A percentile compares a stretch with the other conserved stretches of the same genome.
phyloP scores from a whole-genome alignment of 2,113 vertebrate species.

The Butastur rufipennis region DNA sequence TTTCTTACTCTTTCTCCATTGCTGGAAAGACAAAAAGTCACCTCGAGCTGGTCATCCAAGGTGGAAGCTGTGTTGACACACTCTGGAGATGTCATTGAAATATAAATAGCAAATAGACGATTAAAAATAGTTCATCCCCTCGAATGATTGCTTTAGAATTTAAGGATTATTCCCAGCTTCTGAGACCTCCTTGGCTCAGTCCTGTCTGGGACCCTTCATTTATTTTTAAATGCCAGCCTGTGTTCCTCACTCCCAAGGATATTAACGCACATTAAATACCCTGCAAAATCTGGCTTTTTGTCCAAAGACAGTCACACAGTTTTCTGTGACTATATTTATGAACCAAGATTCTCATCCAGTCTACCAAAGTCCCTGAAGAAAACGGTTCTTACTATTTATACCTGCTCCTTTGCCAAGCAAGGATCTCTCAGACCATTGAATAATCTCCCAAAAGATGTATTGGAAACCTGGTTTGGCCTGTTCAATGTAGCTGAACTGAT shows the following conservation, averaged over 20 bases:
- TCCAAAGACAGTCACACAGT: background rate
- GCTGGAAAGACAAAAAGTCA: background rate
- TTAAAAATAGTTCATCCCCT: background rate
- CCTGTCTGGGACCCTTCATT: background rate
- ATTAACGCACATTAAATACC: background rate
- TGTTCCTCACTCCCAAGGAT: background rate
- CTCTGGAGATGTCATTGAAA: background rate
- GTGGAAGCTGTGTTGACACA: background rate
- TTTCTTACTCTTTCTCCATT: background rate
- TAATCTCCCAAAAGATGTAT: background rate
- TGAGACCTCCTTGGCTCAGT: background rate
- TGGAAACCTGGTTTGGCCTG: background rate
- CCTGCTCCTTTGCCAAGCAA: background rate
- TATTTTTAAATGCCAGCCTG: background rate
- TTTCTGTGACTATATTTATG: slow-evolving; percentile 9
- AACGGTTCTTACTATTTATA: background rate
- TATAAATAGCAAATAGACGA: background rate
- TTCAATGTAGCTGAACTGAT: background rate
- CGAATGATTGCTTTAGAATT: background rate
- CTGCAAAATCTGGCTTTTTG: background rate
- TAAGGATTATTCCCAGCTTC: background rate
- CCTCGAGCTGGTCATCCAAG: rapidly evolving
- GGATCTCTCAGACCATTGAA: background rate
- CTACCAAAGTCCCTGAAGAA: background rate
- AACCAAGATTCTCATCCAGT: background rate